Conservation (phyloP, 2,113 vertebrate species). For the Pseudopipra pipra region DNA sequence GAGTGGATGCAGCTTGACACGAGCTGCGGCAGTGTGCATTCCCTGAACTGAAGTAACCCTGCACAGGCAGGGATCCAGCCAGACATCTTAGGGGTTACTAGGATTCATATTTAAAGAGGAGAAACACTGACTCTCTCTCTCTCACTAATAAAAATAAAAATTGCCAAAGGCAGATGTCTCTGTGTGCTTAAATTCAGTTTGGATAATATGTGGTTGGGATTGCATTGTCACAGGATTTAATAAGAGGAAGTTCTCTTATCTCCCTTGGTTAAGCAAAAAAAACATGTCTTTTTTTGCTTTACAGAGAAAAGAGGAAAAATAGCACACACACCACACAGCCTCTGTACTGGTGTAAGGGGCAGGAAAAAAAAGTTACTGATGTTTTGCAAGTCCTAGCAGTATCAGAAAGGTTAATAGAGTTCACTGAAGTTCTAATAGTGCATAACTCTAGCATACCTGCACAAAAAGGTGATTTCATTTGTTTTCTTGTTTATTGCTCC, state of each 20-base stretch:
- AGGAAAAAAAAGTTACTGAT: not conserved
- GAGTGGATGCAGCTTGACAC: not conserved
- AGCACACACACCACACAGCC: not conserved
- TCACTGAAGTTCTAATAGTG: not conserved
- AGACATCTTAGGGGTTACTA: slow-evolving; percentile 70
- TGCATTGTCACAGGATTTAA: not conserved
- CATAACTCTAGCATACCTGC: not conserved
- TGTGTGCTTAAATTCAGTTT: not conserved
- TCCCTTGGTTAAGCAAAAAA: not conserved
- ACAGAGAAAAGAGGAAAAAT: not conserved
- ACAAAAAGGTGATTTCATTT: not conserved
- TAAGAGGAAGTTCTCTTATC: slow-evolving; percentile 47
- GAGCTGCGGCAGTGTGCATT: slow-evolving; percentile 34
- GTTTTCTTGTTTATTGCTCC: not conserved
- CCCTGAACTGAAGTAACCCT: slow-evolving; percentile 63
- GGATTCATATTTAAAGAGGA: slow-evolving; percentile 42
- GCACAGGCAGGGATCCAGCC: slow-evolving; percentile 57
- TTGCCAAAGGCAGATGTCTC: slow-evolving; percentile 28
- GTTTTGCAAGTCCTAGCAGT: not conserved
- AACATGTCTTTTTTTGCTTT: not conserved
- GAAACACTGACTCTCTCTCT: slow-evolving; percentile 34
- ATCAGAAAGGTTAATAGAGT: slow-evolving; percentile 11
- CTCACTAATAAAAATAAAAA: slow-evolving; percentile 47
- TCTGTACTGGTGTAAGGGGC: not conserved
- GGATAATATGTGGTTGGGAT: not conserved